Evolutionary conservation across 2,888 invertebrate genomes (phyloP).

Genomic region (Tortricodes alternella): DNA sequence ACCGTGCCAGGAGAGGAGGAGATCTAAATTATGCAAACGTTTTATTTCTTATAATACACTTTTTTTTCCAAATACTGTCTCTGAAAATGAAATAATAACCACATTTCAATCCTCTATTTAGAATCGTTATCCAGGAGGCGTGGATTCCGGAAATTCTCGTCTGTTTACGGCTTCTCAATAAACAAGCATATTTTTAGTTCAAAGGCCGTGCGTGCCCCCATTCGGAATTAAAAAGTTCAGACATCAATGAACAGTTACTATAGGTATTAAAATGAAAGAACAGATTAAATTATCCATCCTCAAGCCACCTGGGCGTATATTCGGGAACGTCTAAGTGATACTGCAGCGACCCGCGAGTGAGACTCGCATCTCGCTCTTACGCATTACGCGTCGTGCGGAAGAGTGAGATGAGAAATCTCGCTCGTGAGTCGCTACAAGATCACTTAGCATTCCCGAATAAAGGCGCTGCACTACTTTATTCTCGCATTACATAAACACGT

Average conservation of each 20-base stretch:
- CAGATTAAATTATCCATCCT: neutral
- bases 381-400: no score
- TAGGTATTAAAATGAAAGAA: neutral
- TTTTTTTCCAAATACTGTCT: neutral
- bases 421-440: no score
- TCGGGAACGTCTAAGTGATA: no score
- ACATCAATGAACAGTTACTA: neutral
- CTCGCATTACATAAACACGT: no score
- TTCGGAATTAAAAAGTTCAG: neutral
- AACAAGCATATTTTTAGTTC: slow-evolving; percentile 23
- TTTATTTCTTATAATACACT: no score
- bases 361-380: no score
- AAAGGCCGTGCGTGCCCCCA: slow-evolving; percentile 7
- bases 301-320: neutral
- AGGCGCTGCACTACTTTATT: no score
- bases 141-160: slow-evolving; percentile 1
- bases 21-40: no score
- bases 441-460: no score
- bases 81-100: neutral
- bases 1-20: no score
- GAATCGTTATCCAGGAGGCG: neutral
- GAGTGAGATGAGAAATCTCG: no score
- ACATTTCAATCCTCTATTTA: neutral
- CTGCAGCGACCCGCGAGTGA: no score
- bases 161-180: slow-evolving; percentile 10